A percentile compares a stretch with the other conserved stretches of the same genome.
Conservation (phyloP, 2,113 vertebrate genomes). For the Lethenteron reissneri region DNA sequence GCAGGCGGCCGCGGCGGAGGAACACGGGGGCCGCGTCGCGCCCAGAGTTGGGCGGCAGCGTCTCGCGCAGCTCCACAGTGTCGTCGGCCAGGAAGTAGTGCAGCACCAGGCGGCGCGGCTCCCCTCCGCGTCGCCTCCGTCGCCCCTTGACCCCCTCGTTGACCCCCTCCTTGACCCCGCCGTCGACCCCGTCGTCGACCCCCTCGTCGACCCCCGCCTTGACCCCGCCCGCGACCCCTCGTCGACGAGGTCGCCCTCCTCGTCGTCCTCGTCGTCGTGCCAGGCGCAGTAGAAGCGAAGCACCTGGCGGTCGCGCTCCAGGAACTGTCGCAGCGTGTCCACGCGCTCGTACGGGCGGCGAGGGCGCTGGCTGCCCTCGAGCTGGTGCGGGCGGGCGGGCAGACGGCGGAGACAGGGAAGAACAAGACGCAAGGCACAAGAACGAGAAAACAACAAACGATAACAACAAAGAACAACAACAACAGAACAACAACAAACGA, state of each 20-base stretch:
- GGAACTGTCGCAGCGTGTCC: slow-evolving; percentile 47
- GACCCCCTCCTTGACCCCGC: no score
- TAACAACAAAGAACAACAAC: not conserved
- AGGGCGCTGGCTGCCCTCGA: slow-evolving; percentile 27
- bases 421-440: not conserved
- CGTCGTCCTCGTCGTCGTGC: slow-evolving; percentile 33
- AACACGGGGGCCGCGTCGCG: slow-evolving; percentile 30
- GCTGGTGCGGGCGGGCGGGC: slow-evolving; percentile 17
- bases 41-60: slow-evolving; percentile 33
- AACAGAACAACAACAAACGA: no score
- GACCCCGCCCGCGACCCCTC: no score
- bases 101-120: slow-evolving; percentile 35
- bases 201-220: no score
- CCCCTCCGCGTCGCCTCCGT: slow-evolving; percentile 24
- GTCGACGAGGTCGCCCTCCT: slow-evolving; percentile 11
- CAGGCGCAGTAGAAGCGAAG: slow-evolving; percentile 61
- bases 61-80: slow-evolving; percentile 54
- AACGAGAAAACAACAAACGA: not conserved
- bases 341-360: slow-evolving; percentile 37
- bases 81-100: slow-evolving; percentile 62
- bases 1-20: slow-evolving; percentile 46
- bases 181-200: no score
- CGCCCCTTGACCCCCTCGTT: slow-evolving; percentile 8
- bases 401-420: no score
- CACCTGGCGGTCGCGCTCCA: slow-evolving; percentile 40